Evolutionary conservation across 2,797 vertebrate species (phyloP), one percentile per base, ranked within the genome.

Genomic region (Danio jaintianensis): DNA sequence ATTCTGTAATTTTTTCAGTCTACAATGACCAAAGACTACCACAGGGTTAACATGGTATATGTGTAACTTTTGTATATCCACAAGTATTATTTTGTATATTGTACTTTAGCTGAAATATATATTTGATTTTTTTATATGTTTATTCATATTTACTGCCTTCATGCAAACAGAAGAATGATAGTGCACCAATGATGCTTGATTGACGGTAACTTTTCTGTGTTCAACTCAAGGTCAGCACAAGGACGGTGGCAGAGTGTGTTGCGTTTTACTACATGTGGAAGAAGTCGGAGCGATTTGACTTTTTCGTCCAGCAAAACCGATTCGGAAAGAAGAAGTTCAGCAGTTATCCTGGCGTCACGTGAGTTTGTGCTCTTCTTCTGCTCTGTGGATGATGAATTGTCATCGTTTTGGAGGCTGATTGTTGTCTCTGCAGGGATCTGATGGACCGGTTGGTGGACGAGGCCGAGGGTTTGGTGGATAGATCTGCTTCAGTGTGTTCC

Each of bases 251-350:
- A n/a, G 95, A 96, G 68, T 96, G 96, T 83, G 95, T 96, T 62
- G 94, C 96, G 0, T 96, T 96, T 84, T 96, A 96, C 83, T 96
- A 96, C 86, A 96, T 96, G 95, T 96, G 96, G 96, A 96, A 96
- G 80, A 96, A 96, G 75, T 96, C 95, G 0, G 96, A 96, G 80
- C 93, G 95, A 15, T 96, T 96, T 0, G 96, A 96, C 88, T 96
- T 95, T 90, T 96, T 96, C 75, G 95, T 95, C 47, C 95, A 96
- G 84, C 95, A 96, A 87, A 96, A 95, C 0, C 90, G 96, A 0
- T 95, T 96, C 66, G 95, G 95, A 38, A 96, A 96, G 90, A 96
- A 96, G 90, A 96, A 96, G 84, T 96, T 94, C 72, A 96, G 95
- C 85, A 94, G 95, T 47, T 95, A 96, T 84, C 95, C 96, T 9